These are phyloP conservation scores for Zaprionus davidi DNA, from an alignment of 1,140 invertebrate genomes.

Conservation along the genomic window DNA sequence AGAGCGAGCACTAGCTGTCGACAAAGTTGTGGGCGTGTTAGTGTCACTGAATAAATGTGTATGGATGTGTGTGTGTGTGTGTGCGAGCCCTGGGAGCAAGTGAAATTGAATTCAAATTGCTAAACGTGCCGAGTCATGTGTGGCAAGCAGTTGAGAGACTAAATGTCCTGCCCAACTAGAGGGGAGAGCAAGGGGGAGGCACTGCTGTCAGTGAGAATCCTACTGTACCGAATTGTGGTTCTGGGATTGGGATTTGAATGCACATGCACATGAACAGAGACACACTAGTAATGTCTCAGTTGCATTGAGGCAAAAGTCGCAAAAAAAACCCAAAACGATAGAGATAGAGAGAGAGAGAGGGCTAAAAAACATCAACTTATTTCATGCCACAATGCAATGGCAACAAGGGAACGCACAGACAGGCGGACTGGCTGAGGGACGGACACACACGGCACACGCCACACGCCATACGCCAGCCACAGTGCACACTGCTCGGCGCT, in stretches of 20 bases:
- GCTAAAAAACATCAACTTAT: constrained; percentile 29
- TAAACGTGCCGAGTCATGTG: constrained; percentile 65
- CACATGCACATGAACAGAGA: constrained; percentile 28
- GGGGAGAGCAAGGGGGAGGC: background rate
- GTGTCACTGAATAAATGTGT: constrained; percentile 6
- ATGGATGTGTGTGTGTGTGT: background rate
- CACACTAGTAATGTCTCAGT: constrained; percentile 30
- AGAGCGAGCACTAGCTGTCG: background rate
- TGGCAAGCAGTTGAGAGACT: constrained; percentile 45
- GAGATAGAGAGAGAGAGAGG: constrained; percentile 2
- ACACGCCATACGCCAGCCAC: background rate
- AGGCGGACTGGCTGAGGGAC: background rate
- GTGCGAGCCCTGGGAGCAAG: constrained; percentile 47
- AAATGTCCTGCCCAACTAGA: constrained; percentile 33
- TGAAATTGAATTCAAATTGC: constrained; percentile 78
- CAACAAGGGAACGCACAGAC: constrained; percentile 32
- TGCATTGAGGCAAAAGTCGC: constrained; percentile 47
- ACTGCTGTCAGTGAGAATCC: background rate
- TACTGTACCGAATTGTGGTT: constrained; percentile 11
- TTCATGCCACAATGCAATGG: constrained; percentile 51
- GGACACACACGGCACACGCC: constrained; percentile 17
- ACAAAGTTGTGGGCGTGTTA: constrained; percentile 12
- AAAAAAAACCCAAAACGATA: constrained; percentile 10
- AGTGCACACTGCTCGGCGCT: background rate
- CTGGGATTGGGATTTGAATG: constrained; percentile 42